Base-by-base conservation (phyloP, 1,140 invertebrate species). In the Dendrolimus punctatus region DNA sequence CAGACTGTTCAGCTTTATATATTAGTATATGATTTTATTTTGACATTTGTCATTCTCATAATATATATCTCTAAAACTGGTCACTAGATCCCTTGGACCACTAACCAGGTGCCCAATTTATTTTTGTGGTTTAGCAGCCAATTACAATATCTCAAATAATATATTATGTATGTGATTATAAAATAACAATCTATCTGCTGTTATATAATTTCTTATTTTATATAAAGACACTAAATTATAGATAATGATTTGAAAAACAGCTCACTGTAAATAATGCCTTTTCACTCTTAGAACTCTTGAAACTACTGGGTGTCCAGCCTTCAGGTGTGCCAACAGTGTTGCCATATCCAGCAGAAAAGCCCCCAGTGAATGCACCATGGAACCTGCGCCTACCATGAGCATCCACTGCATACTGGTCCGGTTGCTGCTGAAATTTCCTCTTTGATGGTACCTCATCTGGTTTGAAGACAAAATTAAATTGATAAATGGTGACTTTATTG, bases 351-450 rank as follows among this genome's bases (percentile, higher is more conserved):
- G 99, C 98, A 45, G 97, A 98, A 76, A 99, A 99, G 4, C 98
- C 99, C 3, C 99, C 98, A 5, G 98, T 99, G 78, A 99, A 99
- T 0, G 98, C 98, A 41, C 99, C 99, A 88, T 99, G 99, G 85
- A 99, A 99, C 66, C 99, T 85, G 38, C 96, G 88, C 64, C 95
- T 89, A 2, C 98, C 98, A 83, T 96, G 91, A 48, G 93, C 93
- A 87, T 99, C 98, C 49, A 92, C 93, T 0, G 95, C 98, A 68
- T 94, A 92, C 84, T 99, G 95, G 71, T 99, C 96, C 4, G 74
- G 39, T 84, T 96, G 93, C 47, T 97, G 87, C n/a, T 90, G 86
- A 37, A 93, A 90, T 7, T 95, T 93, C 64, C 94, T 95, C 73
- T 96, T 97, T 45, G 91, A 88, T 4, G 94, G 92, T 44, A 95